Evolutionary conservation across 2,888 invertebrate genomes (phyloP), one percentile per base, ranked within the genome.

Genomic region (Drosophila rubida): DNA sequence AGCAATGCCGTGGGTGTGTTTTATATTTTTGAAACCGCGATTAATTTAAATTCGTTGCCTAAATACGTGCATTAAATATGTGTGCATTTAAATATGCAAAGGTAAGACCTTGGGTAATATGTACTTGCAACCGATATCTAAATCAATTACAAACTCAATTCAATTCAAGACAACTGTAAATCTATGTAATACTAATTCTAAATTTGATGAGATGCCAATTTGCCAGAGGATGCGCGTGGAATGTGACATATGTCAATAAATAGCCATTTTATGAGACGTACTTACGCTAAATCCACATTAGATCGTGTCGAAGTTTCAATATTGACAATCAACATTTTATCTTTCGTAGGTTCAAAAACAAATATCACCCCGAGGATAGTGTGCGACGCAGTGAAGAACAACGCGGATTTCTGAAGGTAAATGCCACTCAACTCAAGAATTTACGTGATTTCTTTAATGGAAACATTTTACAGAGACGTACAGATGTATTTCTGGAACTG

Each of bases 361-460:
- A 99, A 93, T 99, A 99, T 91, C 99, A 99, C 92, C 99, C 99
- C 2, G 98, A 98, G 92, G 99, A 99, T 90, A 97, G 97, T 54
- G 94, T 96, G 30, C 97, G 96, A 91, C 93, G 97, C 60, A 97
- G 96, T 91, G 96, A 97, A 14, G 98, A 98, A 89, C 97, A 97
- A 87, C 93, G 95, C 59, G 92, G 93, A 60, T 96, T 96, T 61
- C 93, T 98, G 41, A 96, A 95, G 94, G 97, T 97, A 93, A 86
- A 23, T 9, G 4, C 8, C 4, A 3, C 2, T 30, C 2, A 45
- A 19, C 9, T 7, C 9, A 14, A 8, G 2, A 16, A 4, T n/a
- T 55, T n/a, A 4, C 8, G 19, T 19, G 19, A 19, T 5, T 2
- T 11, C 2, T n/a, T 19, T 14, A 1, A 9, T 11, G 14, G 1